Conservation (phyloP, 2,113 vertebrate species). For the Cryptomyrus ogoouensis region DNA sequence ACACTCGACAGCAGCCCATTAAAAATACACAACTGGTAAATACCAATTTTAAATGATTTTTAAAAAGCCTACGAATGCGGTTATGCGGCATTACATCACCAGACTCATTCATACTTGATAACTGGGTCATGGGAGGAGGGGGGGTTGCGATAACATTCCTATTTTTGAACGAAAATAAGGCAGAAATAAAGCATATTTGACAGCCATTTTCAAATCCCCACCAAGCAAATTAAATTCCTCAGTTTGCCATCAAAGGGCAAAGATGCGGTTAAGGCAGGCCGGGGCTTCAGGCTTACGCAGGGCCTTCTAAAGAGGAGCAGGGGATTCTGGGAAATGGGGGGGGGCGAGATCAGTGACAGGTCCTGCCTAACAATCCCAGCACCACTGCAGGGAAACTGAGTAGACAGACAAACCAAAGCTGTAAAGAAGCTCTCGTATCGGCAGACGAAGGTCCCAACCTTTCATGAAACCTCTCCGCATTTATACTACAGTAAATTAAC, state of each 20-base stretch:
- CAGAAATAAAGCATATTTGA: not conserved
- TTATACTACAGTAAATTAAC: not conserved
- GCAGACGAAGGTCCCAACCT: not conserved
- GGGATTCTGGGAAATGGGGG: not conserved
- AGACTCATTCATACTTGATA: slow-evolving; percentile 5
- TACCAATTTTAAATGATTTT: not conserved
- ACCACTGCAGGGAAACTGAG: not conserved
- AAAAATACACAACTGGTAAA: slow-evolving; percentile 1
- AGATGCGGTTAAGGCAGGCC: not conserved
- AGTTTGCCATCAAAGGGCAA: slow-evolving; percentile 5
- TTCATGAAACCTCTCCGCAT: not conserved
- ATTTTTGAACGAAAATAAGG: not conserved
- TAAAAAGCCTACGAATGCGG: not conserved
- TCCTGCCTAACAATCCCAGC: not conserved
- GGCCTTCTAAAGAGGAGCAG: not conserved
- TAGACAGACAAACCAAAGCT: not conserved
- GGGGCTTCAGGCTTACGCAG: not conserved
- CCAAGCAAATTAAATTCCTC: slow-evolving; percentile 8
- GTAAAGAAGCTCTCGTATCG: not conserved
- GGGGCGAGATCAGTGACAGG: not conserved
- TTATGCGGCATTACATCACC: not conserved
- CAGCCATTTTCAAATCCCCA: not conserved
- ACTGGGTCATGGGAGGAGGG: not conserved
- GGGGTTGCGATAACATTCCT: not conserved
- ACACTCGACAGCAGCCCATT: not conserved